Evolutionary conservation across 1,140 invertebrate species (phyloP), one percentile per base, ranked within the genome.

Genomic region (Drosophila seguyi): DNA sequence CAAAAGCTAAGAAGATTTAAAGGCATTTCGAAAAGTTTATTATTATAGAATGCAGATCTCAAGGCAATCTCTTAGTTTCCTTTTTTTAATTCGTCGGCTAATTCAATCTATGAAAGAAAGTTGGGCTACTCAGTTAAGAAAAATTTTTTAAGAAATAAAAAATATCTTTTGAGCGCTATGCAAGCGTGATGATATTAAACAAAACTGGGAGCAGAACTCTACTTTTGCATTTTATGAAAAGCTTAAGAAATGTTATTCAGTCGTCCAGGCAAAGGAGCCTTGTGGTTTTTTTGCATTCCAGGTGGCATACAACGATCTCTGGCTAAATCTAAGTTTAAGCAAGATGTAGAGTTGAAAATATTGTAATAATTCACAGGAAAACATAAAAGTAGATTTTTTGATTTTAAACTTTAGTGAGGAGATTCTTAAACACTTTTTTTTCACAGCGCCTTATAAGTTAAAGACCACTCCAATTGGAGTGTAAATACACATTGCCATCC

Each of bases 401-500:
- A 20, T 44, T 34, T 14, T 18, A 6, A 50, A 13, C 10, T 18
- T 8, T 47, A 5, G 0, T 27, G 45, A n/a, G 0, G 3, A 34
- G 13, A 20, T 53, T 20, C 34, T n/a, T 39, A 22, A 41, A 16
- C 18, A 0, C 1, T 22, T 34, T n/a, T n/a, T 29, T 65, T 38
- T 31, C 6, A 8, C n/a, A 31, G 3, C 1, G 27, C 6, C 13
- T 34, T 50, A 36, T 8, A 48, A 52, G 27, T 22, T 20, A 52
- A 63, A 55, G 31, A 45, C 29, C 31, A n/a, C 6, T 53, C 22
- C 29, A 50, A 53, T 39, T 53, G 25, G 16, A 31, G 22, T 27
- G 53, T 45, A 73, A 52, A 50, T 57, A 72, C 31, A 48, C 52
- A 41, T 48, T 39, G 14, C 29, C 58, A 6, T 57, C 2, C 18